Base-by-base conservation (phyloP, 1,140 invertebrate genomes). In the Leucophenga varia region DNA sequence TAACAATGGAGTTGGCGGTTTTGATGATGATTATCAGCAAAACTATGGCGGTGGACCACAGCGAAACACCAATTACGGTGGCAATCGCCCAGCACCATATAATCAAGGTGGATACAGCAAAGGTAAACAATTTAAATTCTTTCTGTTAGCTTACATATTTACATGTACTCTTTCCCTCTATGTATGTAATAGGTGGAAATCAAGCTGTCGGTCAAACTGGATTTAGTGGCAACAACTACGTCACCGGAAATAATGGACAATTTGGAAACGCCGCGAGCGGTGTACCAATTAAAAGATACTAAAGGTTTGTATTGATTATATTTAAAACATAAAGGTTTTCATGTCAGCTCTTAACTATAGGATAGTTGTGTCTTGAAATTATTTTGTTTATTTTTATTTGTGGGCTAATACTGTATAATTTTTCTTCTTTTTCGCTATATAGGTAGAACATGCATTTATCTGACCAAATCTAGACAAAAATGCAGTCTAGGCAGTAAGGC, bases 11-110 rank as follows among this genome's bases (percentile, higher is more conserved):
- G n/a, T n/a, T n/a, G n/a, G n/a, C n/a, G 82, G 81, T 57, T 89
- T 89, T 53, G 86, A 86, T 8, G 83, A 82, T 49, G 83, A 85
- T 20, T 89, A 89, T 58, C 87, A 90, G 53, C 87, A 90, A 65
- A 82, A 83, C 32, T 89, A 86, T 59, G 80, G 85, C 1, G 86
- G 86, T 21, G 86, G 86, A 1, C 85, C 85, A 0, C 81, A 86
- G 38, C 77, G 85, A 57, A 82, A 81, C 45, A 87, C 84, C 70
- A 74, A 70, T 48, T 72, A 72, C 51, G 86, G 83, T 47, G 82
- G 80, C 51, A 82, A 81, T 32, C 76, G 83, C 8, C 78, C 78
- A 8, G 77, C 77, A 14, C 79, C 87, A 14, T 89, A 79, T 32
- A 73, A 70, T 43, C 72, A 74, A 48, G 61, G 64, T 36, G 60